Base-by-base conservation (phyloP, 1,140 invertebrate species). In the Drosophila albomicans region DNA sequence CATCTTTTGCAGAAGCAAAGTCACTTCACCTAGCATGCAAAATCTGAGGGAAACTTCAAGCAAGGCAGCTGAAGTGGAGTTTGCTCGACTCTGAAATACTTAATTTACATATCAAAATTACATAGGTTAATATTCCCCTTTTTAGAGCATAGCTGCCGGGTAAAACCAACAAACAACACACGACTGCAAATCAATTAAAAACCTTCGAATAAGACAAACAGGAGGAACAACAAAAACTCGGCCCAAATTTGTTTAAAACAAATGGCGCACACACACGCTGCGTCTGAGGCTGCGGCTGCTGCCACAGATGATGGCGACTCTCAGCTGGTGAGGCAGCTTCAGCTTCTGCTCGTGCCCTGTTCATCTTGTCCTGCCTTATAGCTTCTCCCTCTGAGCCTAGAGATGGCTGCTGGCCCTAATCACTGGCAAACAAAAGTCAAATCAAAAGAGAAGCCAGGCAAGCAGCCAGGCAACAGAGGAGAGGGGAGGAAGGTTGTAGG, bases 361-460 rank as follows among this genome's bases (percentile, higher is more conserved):
- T 5, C 30, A 32, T 32, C 30, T 8, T 32, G 5, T 32, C 20
- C 28, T 49, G 20, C 58, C n/a, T 25, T 25, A 25, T 25, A 25
- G 20, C 20, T 25, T 25, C 20, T 11, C 64, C 15, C 38, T 35
- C 35, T 38, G 10, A 65, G 64, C 30, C 20, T 16, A 25, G 25
- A 54, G 51, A 30, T 41, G 16, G 49, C 58, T 38, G 30, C 20
- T 72, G 66, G 59, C 78, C 81, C 84, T 88, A 88, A 88, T 88
- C 84, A 88, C 69, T 69, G 84, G 84, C 84, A 88, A 87, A 84
- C 85, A 88, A 88, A 88, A 88, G 84, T 88, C 84, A 88, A 87
- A 87, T 87, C 84, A 84, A 82, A 87, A 88, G 84, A 69, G 67
- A 88, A 72, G 70, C 77, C 77, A 72, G 68, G 58, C 62, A 72